Percentiles rank a stretch among this genome's conserved stretches.
Conservation (phyloP, 2,113 vertebrate species). For the Suncus etruscus region DNA sequence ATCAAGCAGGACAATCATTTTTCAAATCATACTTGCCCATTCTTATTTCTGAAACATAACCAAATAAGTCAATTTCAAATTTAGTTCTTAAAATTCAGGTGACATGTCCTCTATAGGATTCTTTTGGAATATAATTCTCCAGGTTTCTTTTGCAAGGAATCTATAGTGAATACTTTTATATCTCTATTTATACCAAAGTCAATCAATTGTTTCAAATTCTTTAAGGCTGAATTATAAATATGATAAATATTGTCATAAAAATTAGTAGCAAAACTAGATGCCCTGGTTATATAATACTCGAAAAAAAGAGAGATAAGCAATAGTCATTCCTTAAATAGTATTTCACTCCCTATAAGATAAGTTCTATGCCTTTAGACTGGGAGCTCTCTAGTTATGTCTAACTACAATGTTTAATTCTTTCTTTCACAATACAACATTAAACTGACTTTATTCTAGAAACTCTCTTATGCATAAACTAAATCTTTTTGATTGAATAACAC, state of each 20-base stretch:
- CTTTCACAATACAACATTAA: background rate
- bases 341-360: background rate
- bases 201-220: background rate
- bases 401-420: background rate
- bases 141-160: background rate
- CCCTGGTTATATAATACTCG: background rate
- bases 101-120: too few species aligned
- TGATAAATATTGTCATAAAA: background rate
- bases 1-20: constrained; percentile 47
- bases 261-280: background rate
- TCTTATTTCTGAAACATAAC: constrained; percentile 41
- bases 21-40: constrained; percentile 2
- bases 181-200: constrained; percentile 9
- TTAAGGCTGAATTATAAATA: background rate
- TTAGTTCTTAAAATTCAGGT: background rate
- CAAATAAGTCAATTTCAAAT: background rate
- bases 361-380: background rate
- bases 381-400: background rate
- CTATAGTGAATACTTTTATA: background rate
- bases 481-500: background rate
- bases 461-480: background rate
- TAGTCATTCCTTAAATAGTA: background rate
- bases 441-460: background rate
- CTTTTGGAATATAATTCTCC: background rate
- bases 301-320: background rate